These are phyloP conservation scores for Steinernema carpocapsae DNA, from an alignment of 2,888 invertebrate species.

Conservation along the genomic window DNA sequence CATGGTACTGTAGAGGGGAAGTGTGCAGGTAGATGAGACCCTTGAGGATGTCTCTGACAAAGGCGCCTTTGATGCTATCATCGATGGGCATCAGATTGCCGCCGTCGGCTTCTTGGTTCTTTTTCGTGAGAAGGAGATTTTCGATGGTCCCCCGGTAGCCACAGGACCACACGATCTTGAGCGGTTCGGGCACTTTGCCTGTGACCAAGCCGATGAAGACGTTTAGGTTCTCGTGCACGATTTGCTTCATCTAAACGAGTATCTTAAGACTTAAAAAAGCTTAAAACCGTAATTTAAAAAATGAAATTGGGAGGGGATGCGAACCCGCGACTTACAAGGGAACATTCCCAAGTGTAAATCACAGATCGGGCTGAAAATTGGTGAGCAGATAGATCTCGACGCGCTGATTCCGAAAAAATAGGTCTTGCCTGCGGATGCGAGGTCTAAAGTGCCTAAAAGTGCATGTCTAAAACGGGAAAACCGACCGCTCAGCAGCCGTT, in stretches of 20 bases:
- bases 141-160: conserved; percentile 58
- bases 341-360: too few relatives aligned
- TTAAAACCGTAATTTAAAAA: too few relatives aligned
- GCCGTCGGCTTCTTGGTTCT: conserved; percentile 30
- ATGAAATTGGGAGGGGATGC: conserved; percentile 13
- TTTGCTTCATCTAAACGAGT: conserved; percentile 56
- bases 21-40: conserved; percentile 64
- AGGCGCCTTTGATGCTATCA: conserved; percentile 61
- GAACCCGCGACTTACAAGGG: background rate
- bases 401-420: too few relatives aligned
- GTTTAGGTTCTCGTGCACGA: conserved; percentile 65
- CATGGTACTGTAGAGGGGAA: conserved; percentile 59
- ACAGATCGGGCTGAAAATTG: too few relatives aligned
- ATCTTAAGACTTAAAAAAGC: too few relatives aligned
- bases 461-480: too few relatives aligned
- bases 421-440: too few relatives aligned
- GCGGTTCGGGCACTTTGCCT: conserved; percentile 15
- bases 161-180: conserved; percentile 41
- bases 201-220: conserved; percentile 57
- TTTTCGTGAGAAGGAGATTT: conserved; percentile 38
- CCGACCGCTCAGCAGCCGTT: too few relatives aligned
- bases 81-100: conserved; percentile 39
- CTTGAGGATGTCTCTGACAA: conserved; percentile 66
- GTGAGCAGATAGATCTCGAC: too few relatives aligned
- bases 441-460: too few relatives aligned